phyloP scores from a whole-genome alignment of 2,888 invertebrate species.

The Phrixothrix hirtus region DNA sequence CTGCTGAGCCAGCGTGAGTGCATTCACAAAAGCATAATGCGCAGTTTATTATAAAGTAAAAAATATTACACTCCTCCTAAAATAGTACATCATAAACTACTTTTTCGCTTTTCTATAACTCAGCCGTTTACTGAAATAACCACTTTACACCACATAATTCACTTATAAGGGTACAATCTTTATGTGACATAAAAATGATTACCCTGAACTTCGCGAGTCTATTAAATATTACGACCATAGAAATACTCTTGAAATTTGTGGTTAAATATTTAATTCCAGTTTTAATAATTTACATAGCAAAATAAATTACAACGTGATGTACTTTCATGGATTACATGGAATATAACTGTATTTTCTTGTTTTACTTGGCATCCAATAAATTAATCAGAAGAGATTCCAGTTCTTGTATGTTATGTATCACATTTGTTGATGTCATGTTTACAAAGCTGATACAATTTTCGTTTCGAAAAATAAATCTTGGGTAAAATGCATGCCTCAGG shows the following conservation, averaged over 20 bases:
- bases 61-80: constrained; percentile 33
- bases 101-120: constrained; percentile 8
- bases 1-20: constrained; percentile 48
- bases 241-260: too few relatives aligned
- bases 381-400: too few relatives aligned
- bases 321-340: not conserved
- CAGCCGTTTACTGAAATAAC: constrained; percentile 6
- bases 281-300: too few relatives aligned
- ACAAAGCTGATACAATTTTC: constrained; percentile 7
- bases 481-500: too few relatives aligned
- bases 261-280: too few relatives aligned
- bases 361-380: constrained; percentile 11
- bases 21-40: constrained; percentile 46
- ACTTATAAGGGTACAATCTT: constrained; percentile 1
- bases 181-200: constrained; percentile 3
- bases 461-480: too few relatives aligned
- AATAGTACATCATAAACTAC: constrained; percentile 13
- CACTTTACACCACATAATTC: constrained; percentile 7
- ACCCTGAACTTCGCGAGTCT: not conserved
- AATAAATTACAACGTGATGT: constrained; percentile 1
- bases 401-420: constrained; percentile 13
- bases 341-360: constrained; percentile 5
- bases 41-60: constrained; percentile 44
- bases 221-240: too few relatives aligned
- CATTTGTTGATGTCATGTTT: constrained; percentile 8